phyloP scores from a whole-genome alignment of 2,113 vertebrate genomes.

The Malurus melanocephalus region DNA sequence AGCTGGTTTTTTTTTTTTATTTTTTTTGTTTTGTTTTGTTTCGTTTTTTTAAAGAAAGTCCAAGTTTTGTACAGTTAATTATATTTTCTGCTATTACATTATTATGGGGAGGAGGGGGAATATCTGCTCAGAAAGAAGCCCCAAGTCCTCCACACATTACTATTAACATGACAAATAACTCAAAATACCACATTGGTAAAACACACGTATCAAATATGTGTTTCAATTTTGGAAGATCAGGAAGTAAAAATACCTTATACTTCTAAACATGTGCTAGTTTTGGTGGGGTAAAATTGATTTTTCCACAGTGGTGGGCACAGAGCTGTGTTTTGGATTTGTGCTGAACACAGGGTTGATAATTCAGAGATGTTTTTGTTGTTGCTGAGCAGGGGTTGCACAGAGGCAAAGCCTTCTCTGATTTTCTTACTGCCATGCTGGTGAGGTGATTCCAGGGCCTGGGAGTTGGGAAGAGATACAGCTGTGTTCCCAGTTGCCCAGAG shows the following conservation, averaged over 20 bases:
- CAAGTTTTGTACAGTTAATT: background rate
- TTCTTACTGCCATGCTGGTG: background rate
- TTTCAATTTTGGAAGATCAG: background rate
- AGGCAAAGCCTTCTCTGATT: background rate
- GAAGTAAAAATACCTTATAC: background rate
- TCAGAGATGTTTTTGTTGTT: background rate
- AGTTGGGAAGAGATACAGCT: background rate
- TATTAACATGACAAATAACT: background rate
- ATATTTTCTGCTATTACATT: background rate
- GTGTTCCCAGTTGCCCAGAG: background rate
- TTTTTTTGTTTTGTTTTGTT: background rate
- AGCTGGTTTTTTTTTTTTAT: background rate
- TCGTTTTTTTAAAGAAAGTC: background rate
- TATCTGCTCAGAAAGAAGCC: fast-evolving
- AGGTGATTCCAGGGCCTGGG: too few relatives aligned
- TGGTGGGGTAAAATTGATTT: background rate
- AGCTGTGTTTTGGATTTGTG: background rate
- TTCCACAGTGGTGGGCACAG: background rate
- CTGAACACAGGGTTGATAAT: background rate
- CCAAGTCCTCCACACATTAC: background rate
- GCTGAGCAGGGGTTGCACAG: background rate
- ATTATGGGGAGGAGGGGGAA: background rate
- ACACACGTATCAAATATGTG: background rate
- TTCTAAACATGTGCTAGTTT: background rate
- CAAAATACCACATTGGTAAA: background rate